Percentiles rank a stretch among this genome's conserved stretches.
Conservation (phyloP, 1,140 invertebrate genomes). For the Eriocheir sinensis region DNA sequence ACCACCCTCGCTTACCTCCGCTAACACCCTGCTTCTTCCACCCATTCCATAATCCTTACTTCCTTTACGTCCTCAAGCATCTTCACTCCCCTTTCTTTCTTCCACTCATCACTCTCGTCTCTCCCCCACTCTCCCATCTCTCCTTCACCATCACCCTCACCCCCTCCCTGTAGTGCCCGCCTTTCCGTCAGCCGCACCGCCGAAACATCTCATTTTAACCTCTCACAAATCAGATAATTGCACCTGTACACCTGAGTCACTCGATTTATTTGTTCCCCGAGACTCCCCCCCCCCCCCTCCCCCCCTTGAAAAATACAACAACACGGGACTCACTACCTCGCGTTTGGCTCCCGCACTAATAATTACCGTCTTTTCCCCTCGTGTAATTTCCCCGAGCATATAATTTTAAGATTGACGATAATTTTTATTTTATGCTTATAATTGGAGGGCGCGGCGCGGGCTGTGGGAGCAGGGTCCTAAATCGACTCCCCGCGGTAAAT, state of each 20-base stretch:
- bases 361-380: slow-evolving; percentile 6
- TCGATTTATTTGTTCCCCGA: background rate
- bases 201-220: background rate
- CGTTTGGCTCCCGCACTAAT: background rate
- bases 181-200: background rate
- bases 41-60: too few relatives aligned
- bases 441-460: background rate
- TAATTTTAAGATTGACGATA: background rate
- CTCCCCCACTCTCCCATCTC: too few relatives aligned
- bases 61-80: too few relatives aligned
- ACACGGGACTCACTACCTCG: background rate
- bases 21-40: too few relatives aligned
- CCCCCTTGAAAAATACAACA: too few relatives aligned
- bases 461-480: too few relatives aligned
- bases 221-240: slow-evolving; percentile 6
- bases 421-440: slow-evolving; percentile 18
- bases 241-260: background rate
- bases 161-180: background rate
- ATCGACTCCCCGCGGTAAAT: background rate
- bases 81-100: too few relatives aligned
- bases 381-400: slow-evolving; percentile 4
- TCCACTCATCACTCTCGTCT: background rate
- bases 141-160: background rate
- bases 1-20: background rate
- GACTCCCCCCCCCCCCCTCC: background rate